Evolutionary conservation across 2,113 vertebrate genomes (phyloP).

Genomic region (Lycaon pictus): DNA sequence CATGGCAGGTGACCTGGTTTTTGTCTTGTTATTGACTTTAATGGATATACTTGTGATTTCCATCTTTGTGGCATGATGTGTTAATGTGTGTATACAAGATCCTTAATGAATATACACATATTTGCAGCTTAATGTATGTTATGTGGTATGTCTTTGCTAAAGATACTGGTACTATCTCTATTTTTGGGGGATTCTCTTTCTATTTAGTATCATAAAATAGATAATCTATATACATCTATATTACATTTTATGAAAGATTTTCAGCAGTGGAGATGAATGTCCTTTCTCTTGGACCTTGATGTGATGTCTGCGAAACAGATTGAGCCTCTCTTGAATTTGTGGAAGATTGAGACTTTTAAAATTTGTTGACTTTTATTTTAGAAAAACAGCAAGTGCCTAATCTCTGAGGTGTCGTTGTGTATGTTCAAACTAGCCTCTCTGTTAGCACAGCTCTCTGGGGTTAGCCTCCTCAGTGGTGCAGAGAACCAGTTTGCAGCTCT

Average conservation of each 20-base stretch:
- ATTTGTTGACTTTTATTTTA: not conserved
- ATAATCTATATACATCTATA: not conserved
- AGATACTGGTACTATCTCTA: not conserved
- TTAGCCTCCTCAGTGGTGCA: not conserved
- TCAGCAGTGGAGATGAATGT: not conserved
- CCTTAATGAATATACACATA: not conserved
- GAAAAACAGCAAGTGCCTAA: not conserved
- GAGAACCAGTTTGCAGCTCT: not conserved
- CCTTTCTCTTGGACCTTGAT: not conserved
- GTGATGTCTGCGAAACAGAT: not conserved
- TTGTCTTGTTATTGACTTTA: not conserved
- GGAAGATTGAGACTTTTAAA: not conserved
- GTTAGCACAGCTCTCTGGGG: not conserved
- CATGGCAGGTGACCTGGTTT: not conserved
- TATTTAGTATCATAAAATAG: not conserved
- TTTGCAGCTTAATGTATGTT: not conserved
- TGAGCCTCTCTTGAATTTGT: not conserved
- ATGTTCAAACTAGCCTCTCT: not conserved
- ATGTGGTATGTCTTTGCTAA: not conserved
- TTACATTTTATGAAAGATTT: not conserved
- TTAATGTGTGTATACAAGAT: not conserved
- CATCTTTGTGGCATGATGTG: not conserved
- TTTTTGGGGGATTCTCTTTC: constrained; percentile 9
- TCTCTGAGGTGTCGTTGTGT: not conserved
- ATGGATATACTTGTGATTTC: not conserved